Base-by-base conservation (phyloP, 2,888 invertebrate genomes). In the Cenopis cana region DNA sequence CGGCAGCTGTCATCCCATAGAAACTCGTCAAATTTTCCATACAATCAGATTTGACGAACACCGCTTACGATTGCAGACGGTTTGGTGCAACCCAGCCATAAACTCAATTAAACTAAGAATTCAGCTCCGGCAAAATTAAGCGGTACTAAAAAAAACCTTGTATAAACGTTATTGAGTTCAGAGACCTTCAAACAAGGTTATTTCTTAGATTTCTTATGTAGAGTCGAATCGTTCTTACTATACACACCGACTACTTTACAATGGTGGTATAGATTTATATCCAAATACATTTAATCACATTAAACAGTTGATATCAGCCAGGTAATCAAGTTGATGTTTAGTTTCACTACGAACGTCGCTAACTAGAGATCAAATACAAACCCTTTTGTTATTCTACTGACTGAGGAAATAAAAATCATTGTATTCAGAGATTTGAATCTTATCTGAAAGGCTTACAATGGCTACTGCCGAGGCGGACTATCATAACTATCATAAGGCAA, bases 341-440 rank as follows among this genome's bases (percentile, higher is more conserved):
- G 67, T 61, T 71, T 60, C 33, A 46, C 57, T 29, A 60, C 54
- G 46, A 50, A 14, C 46, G 12, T 46, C n/a, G 46, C 46, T 38
- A 41, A 38, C 46, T 59, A 20, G 60, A 62, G 54, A 66, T 72
- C 59, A 69, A 66, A 46, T 50, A 49, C 41, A 61, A 74, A 70
- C 65, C 69, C 61, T 46, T 70, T 60, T 72, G 66, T 70, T 72
- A 65, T 73, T 62, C 18, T 60, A 66, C 56, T 49, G 38, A 12
- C 54, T 62, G 49, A 33, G 36, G 46, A 52, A 49, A 50, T 67
- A 50, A 61, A 71, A 71, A 67, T 67, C 66, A 68, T 60, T 59
- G 70, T 57, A 57, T 73, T 64, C 59, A 33, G 59, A 67, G 71
- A 68, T 71, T 73, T 71, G 36, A 68, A 68, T 68, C 73, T 73